These are phyloP conservation scores for Schizopygopsis malacanthus DNA, from an alignment of 2,797 vertebrate species.

Conservation along the genomic window DNA sequence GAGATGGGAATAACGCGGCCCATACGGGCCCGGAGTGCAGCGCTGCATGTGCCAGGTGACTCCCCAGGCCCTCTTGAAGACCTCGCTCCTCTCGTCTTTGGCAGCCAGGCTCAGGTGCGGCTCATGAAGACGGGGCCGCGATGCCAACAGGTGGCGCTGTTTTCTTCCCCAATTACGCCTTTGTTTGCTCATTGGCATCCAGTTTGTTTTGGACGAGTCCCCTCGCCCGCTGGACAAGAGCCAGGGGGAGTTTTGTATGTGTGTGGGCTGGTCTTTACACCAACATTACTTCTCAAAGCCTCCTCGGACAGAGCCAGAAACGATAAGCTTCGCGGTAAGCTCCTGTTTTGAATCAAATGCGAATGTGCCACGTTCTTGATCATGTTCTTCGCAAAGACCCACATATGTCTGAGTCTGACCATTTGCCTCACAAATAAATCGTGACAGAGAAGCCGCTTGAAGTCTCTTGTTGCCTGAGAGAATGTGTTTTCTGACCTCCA, in stretches of 20 bases:
- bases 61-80: conserved; percentile 27
- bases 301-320: conserved; percentile 37
- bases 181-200: conserved; percentile 78
- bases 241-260: conserved; percentile 47
- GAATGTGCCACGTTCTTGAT: conserved; percentile 12
- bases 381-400: conserved; percentile 38
- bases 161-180: conserved; percentile 77
- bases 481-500: conserved; percentile 19
- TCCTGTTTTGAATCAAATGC: conserved; percentile 26
- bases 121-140: conserved; percentile 65
- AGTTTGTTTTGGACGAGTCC: conserved; percentile 74
- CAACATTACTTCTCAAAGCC: conserved; percentile 30
- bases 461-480: neutral
- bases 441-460: neutral
- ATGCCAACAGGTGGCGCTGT: conserved; percentile 80
- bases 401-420: conserved; percentile 43
- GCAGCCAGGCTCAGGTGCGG: conserved; percentile 70
- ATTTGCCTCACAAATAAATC: conserved; percentile 22
- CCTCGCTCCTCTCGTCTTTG: conserved; percentile 58
- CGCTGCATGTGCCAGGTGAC: conserved; percentile 61
- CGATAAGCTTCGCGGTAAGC: conserved; percentile 35
- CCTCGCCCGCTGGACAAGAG: conserved; percentile 57
- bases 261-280: conserved; percentile 45
- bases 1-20: conserved; percentile 69
- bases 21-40: conserved; percentile 51